Evolutionary conservation across 2,797 vertebrate genomes (phyloP).

Genomic region (Threskiornis aethiopicus): DNA sequence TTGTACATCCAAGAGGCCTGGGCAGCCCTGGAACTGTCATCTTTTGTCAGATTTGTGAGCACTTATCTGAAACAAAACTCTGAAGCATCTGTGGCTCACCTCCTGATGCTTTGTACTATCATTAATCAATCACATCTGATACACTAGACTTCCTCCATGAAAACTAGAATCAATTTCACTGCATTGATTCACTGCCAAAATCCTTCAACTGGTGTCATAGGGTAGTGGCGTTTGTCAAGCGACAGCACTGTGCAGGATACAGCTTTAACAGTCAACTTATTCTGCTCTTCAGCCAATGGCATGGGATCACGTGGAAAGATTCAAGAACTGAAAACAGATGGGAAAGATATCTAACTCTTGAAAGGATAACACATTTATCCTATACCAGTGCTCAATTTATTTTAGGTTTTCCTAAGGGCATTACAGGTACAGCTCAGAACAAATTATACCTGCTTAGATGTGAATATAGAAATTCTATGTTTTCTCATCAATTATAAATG

Average conservation of each 20-base stretch:
- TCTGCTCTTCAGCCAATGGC: background rate
- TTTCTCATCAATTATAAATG: background rate
- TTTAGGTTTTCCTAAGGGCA: background rate
- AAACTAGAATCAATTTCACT: background rate
- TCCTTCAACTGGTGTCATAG: background rate
- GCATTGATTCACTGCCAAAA: background rate
- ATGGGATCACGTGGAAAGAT: background rate
- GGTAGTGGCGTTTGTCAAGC: background rate
- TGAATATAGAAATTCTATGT: background rate
- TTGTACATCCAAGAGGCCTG: background rate
- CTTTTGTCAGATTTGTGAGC: background rate
- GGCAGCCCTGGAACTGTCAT: background rate
- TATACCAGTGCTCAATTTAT: background rate
- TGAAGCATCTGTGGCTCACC: background rate
- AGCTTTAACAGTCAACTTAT: background rate
- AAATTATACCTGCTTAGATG: background rate
- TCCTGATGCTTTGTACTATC: background rate
- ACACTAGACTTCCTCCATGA: background rate
- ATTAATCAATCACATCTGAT: background rate
- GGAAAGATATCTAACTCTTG: background rate
- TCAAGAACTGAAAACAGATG: slow-evolving; percentile 42
- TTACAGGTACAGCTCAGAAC: background rate
- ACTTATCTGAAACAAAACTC: background rate
- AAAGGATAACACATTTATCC: slow-evolving; percentile 9
- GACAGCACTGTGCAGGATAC: background rate